A percentile compares a stretch with the other conserved stretches of the same genome.
Conservation (phyloP, 2,113 vertebrate species). For the Fulmarus glacialis region DNA sequence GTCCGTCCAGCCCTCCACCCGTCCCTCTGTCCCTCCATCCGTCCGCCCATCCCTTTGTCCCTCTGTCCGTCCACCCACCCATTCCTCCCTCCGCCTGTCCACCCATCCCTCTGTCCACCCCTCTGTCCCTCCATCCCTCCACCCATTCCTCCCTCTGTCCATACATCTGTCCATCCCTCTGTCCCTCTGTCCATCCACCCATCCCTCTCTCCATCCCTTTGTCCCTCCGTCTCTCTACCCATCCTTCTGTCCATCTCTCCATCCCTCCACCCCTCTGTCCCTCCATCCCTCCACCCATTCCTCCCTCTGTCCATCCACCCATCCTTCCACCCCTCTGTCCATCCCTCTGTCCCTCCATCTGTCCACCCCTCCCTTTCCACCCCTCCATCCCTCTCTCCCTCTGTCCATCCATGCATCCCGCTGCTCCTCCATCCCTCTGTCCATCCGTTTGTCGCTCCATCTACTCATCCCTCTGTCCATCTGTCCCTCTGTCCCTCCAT, state of each 20-base stretch:
- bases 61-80: rapidly evolving
- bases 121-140: rapidly evolving
- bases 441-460: too few species aligned
- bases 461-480: background rate
- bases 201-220: too few species aligned
- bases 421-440: rapidly evolving
- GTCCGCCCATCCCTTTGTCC: too few species aligned
- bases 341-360: rapidly evolving
- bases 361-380: background rate
- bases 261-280: rapidly evolving
- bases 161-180: background rate
- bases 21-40: too few species aligned
- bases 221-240: rapidly evolving
- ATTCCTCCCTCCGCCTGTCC: too few species aligned
- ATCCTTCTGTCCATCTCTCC: too few species aligned
- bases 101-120: background rate
- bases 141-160: too few species aligned
- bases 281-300: background rate
- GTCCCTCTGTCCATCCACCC: rapidly evolving
- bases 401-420: background rate
- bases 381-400: rapidly evolving
- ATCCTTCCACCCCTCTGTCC: rapidly evolving
- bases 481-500: too few species aligned
- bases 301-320: background rate
- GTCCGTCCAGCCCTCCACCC: too few species aligned